phyloP scores from a whole-genome alignment of 1,140 invertebrate genomes.

The Bicyclus anynana region DNA sequence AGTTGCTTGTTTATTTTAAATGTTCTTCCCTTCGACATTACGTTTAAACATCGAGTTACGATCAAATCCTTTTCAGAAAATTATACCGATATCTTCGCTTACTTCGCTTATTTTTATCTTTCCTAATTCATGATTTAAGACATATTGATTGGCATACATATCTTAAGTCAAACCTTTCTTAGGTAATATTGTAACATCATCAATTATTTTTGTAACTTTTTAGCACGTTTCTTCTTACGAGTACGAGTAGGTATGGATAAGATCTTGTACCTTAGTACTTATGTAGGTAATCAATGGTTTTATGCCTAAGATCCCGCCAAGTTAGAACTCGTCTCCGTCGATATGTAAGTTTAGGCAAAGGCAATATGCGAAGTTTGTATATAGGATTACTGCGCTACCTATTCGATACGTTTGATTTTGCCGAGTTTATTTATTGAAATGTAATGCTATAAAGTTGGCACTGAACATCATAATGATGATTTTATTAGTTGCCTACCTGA shows the following conservation, averaged over 20 bases:
- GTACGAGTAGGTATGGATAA: background rate
- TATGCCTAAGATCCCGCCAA: background rate
- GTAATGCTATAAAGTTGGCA: conserved; percentile 31
- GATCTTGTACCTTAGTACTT: background rate
- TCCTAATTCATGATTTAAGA: too few species aligned
- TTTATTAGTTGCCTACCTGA: conserved; percentile 33
- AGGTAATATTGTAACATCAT: too few species aligned
- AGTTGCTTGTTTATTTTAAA: background rate
- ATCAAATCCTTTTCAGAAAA: too few species aligned
- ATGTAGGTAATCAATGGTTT: background rate
- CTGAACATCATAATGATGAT: conserved; percentile 30
- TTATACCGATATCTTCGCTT: too few species aligned
- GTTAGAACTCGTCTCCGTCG: background rate
- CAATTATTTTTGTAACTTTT: too few species aligned
- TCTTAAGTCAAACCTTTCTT: too few species aligned
- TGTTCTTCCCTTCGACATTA: too few species aligned
- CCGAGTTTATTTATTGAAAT: conserved; percentile 43
- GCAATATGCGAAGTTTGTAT: conserved; percentile 29
- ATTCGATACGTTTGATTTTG: conserved; percentile 43
- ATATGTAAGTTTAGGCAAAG: conserved; percentile 31
- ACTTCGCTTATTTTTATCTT: too few species aligned
- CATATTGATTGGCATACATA: too few species aligned
- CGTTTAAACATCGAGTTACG: too few species aligned
- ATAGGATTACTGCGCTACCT: conserved; percentile 25
- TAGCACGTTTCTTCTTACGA: background rate